Conservation (phyloP, 2,888 invertebrate genomes). For the Scaptomyza caliginosa region DNA sequence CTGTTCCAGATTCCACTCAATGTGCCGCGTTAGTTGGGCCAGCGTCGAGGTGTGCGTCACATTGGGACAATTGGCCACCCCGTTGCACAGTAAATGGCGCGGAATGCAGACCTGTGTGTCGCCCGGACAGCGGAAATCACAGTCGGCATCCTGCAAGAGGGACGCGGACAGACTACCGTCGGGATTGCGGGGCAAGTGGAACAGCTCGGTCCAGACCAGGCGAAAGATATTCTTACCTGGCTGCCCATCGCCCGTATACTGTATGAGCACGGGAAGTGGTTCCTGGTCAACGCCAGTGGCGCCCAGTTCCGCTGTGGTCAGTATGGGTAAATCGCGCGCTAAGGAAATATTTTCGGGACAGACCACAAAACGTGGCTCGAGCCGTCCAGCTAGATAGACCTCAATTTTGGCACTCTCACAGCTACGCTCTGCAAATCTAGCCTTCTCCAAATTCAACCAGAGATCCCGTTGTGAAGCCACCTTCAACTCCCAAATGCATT, state of each 20-base stretch:
- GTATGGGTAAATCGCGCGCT: slow-evolving; percentile 91
- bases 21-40: slow-evolving; percentile 85
- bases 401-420: slow-evolving; percentile 95
- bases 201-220: slow-evolving; percentile 95
- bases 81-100: slow-evolving; percentile 92
- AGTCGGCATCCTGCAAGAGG: slow-evolving; percentile 89
- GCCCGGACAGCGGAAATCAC: slow-evolving; percentile 95
- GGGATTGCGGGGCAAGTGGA: slow-evolving; percentile 92
- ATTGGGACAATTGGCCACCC: slow-evolving; percentile 94
- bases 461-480: slow-evolving; percentile 93
- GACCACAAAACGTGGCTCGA: slow-evolving; percentile 91
- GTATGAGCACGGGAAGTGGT: slow-evolving; percentile 88
- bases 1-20: slow-evolving; percentile 87
- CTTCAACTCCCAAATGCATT: slow-evolving; percentile 92
- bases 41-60: slow-evolving; percentile 85
- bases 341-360: slow-evolving; percentile 94
- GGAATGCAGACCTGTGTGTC: slow-evolving; percentile 93
- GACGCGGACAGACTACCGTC: slow-evolving; percentile 92
- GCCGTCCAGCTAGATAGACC: slow-evolving; percentile 89
- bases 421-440: slow-evolving; percentile 92
- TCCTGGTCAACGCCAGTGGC: slow-evolving; percentile 86
- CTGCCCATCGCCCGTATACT: slow-evolving; percentile 90
- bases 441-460: slow-evolving; percentile 94
- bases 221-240: slow-evolving; percentile 94
- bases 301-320: slow-evolving; percentile 91